These are phyloP conservation scores for Bactericera cockerelli DNA, from an alignment of 1,140 invertebrate genomes.

Conservation along the genomic window DNA sequence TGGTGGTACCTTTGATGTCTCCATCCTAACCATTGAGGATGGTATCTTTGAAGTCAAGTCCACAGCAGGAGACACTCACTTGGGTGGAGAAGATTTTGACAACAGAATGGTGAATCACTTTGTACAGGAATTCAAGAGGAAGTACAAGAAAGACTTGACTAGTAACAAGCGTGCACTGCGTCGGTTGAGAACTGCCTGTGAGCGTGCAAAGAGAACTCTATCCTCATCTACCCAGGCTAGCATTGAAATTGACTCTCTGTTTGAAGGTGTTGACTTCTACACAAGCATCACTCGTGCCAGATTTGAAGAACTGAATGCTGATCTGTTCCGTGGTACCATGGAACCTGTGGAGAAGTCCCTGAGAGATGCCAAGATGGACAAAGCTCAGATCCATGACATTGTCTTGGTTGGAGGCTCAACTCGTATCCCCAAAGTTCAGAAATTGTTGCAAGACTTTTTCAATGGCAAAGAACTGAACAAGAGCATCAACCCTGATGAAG, in stretches of 20 bases:
- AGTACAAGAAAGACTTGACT: conserved; percentile 88
- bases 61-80: conserved; percentile 91
- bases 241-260: conserved; percentile 89
- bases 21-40: conserved; percentile 87
- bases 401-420: conserved; percentile 97
- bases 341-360: conserved; percentile 91
- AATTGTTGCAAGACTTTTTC: conserved; percentile 87
- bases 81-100: conserved; percentile 97
- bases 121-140: conserved; percentile 91
- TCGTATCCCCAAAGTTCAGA: conserved; percentile 95
- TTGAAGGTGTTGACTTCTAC: conserved; percentile 93
- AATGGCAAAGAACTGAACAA: conserved; percentile 97
- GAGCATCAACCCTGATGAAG: conserved; percentile 92
- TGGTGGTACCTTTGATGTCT: conserved; percentile 95
- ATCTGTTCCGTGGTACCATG: conserved; percentile 80
- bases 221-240: conserved; percentile 86
- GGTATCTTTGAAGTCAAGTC: conserved; percentile 94
- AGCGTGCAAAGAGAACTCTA: conserved; percentile 88
- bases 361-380: conserved; percentile 87
- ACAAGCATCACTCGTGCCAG: conserved; percentile 85
- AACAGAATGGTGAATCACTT: conserved; percentile 93
- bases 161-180: conserved; percentile 80
- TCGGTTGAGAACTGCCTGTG: conserved; percentile 82
- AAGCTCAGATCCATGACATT: conserved; percentile 82
- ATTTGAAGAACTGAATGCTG: conserved; percentile 87